Base-by-base conservation (phyloP, 2,797 vertebrate genomes). In the Ambastaia sidthimunki region DNA sequence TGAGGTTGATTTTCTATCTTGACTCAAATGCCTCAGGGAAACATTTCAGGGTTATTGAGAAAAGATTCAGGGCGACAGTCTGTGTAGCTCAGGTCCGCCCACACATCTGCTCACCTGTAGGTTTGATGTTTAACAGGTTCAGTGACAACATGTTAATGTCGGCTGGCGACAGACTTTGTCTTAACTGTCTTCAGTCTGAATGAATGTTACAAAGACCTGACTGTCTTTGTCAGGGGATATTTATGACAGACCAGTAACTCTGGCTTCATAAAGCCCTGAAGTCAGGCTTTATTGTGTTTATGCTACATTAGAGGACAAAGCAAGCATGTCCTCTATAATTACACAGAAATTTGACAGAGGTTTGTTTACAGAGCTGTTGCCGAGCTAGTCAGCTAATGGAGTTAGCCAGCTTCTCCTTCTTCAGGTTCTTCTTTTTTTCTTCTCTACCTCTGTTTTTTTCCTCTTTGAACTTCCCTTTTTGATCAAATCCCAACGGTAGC, bases 291-390 rank as follows among this genome's bases (percentile, higher is more conserved):
- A 47, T 76, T 31, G 23, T 47, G 7, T 76, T 68, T 48, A 41
- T 41, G 63, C 21, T 1, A 34, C 3, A 69, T 44, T 52, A 76
- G 37, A 76, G 34, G 18, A 76, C 25, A 75, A 81, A 71, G 21
- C 28, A 12, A 44, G 50, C 48, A 23, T 71, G 59, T 75, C 28
- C 34, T 73, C 68, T 82, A 48, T 3, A 72, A 47, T 82, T 59
- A 41, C 28, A 76, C 72, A 80, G 52, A 59, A 47, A 74, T 52
- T 63, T 63, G 52, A 68, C 37, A 47, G 28, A 23, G 34, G 16
- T 78, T 71, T 68, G 21, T 71, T 71, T 78, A 28, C 41, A 19
- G 18, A 47, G 34, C 41, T 28, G 55, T 48, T 47, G 74, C 65
- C 57, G 34, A 31, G 6, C 65, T 69, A 10, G 4, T 76, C 13